phyloP scores from a whole-genome alignment of 2,888 invertebrate genomes.

The Pyrocoelia pectoralis region DNA sequence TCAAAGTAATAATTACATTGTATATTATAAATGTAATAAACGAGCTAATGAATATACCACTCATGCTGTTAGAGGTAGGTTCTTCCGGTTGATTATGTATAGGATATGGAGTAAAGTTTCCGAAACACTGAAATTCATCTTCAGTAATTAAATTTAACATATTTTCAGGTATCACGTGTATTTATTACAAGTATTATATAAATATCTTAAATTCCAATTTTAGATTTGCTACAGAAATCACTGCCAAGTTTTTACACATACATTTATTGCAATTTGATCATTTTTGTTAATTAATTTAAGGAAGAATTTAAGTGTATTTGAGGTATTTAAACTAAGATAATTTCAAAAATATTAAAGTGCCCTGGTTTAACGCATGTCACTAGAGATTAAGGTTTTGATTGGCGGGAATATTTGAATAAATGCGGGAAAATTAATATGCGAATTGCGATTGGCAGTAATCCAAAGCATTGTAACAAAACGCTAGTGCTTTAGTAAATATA shows the following conservation, averaged over 20 bases:
- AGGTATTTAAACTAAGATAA: background rate
- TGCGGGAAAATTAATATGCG: background rate
- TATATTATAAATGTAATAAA: background rate
- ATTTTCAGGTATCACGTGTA: slow-evolving; percentile 16
- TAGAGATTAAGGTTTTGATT: background rate
- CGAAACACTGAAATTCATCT: slow-evolving; percentile 23
- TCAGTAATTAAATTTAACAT: slow-evolving; percentile 15
- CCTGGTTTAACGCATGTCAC: background rate
- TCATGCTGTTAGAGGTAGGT: background rate
- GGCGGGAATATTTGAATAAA: slow-evolving; percentile 16
- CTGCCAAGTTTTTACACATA: slow-evolving; percentile 34
- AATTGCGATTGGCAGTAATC: slow-evolving; percentile 7
- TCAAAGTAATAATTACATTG: background rate
- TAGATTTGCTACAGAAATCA: slow-evolving; percentile 32
- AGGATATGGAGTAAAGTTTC: slow-evolving; percentile 7
- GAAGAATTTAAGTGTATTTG: background rate
- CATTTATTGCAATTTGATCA: slow-evolving; percentile 10
- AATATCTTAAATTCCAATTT: slow-evolving; percentile 34
- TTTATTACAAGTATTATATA: slow-evolving; percentile 23
- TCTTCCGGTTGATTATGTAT: background rate
- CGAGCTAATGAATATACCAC: background rate
- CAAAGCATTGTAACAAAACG: slow-evolving; percentile 6
- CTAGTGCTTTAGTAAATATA: background rate
- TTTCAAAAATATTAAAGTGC: background rate
- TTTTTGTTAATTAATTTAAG: background rate